Evolutionary conservation across 2,113 vertebrate species (phyloP).

Genomic region (Odocoileus hemionus): DNA sequence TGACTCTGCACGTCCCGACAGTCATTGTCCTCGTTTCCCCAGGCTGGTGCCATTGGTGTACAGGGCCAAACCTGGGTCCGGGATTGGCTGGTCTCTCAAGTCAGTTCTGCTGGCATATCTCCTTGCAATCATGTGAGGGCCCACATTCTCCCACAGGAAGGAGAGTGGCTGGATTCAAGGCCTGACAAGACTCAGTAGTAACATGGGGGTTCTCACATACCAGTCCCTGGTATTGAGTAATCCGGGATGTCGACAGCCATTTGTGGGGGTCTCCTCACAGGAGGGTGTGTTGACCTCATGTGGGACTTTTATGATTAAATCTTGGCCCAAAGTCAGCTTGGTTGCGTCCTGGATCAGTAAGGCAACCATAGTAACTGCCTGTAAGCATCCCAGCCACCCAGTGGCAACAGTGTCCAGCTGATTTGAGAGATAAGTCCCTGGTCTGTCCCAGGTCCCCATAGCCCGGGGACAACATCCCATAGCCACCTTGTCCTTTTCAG

Average conservation of each 20-base stretch:
- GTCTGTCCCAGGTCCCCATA: not conserved
- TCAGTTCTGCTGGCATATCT: not conserved
- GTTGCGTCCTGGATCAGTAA: not conserved
- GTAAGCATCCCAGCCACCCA: not conserved
- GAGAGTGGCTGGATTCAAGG: not conserved
- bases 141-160: not conserved
- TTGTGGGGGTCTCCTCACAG: not conserved
- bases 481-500: not conserved
- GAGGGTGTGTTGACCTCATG: not conserved
- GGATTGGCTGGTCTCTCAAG: not conserved
- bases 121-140: not conserved
- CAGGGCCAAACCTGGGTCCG: not conserved
- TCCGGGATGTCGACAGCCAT: not conserved
- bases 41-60: not conserved
- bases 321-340: not conserved
- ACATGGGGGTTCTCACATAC: not conserved
- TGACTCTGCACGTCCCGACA: not conserved
- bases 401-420: not conserved
- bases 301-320: accelerated
- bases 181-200: not conserved
- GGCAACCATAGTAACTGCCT: not conserved
- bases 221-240: not conserved
- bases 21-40: not conserved
- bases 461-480: not conserved
- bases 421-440: not conserved